phyloP scores from a whole-genome alignment of 2,113 vertebrate species.

The Chamaetylas fuelleborni region DNA sequence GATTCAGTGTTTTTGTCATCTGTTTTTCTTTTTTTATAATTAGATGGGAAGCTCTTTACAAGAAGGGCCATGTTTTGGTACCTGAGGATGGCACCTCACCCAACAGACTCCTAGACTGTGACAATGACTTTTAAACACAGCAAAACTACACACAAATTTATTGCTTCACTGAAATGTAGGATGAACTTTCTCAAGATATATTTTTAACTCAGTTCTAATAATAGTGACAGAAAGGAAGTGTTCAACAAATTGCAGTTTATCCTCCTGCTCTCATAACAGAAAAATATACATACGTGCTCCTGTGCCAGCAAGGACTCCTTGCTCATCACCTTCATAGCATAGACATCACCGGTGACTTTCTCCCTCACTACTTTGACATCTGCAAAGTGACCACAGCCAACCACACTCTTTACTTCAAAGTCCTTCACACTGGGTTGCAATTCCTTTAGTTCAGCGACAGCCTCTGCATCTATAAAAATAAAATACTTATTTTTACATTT shows the following conservation, averaged over 20 bases:
- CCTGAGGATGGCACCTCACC: background rate
- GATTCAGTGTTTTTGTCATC: background rate
- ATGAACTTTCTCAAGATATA: background rate
- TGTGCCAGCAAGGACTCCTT: conserved; percentile 80
- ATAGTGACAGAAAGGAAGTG: background rate
- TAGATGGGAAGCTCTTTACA: background rate
- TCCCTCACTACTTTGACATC: conserved; percentile 92
- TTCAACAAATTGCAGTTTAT: background rate
- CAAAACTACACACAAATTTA: background rate
- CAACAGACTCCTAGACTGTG: background rate
- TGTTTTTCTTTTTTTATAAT: background rate
- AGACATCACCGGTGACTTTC: conserved; percentile 86
- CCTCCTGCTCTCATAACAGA: background rate
- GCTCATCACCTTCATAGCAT: conserved; percentile 94
- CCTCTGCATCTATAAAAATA: conserved; percentile 82
- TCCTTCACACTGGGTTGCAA: conserved; percentile 85
- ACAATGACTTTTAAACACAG: background rate
- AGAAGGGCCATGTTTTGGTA: background rate
- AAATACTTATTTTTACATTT: conserved; percentile 10
- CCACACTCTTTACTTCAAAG: conserved; percentile 86
- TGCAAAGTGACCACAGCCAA: conserved; percentile 88
- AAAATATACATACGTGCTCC: conserved; percentile 79
- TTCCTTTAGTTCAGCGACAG: conserved; percentile 81
- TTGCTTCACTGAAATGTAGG: background rate
- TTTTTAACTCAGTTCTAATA: background rate